Base-by-base conservation (phyloP, 2,113 vertebrate genomes). In the Perognathus longimembris region DNA sequence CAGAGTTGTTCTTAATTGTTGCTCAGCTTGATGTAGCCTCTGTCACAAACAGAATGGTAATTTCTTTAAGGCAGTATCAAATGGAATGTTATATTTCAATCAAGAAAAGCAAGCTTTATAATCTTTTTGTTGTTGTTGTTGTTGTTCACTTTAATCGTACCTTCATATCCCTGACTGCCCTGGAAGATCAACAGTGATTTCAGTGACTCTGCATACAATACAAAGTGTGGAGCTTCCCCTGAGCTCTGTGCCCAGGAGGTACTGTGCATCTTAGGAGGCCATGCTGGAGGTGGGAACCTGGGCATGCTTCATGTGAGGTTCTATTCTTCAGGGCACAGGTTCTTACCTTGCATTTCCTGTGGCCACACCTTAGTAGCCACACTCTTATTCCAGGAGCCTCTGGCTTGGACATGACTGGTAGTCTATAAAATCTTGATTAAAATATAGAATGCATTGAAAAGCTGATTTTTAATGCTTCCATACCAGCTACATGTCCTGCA, bases 1-100 rank as follows among this genome's bases (percentile, higher is more conserved):
- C 85, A 89, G 90, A 95, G 94, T 95, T 97, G 89, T 90, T 97
- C 85, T 96, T 97, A 96, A 96, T 96, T 97, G 93, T 91, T 91
- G 93, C 92, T 90, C 94, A 92, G 94, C 96, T 97, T 95, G 96
- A 96, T 92, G 94, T 96, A 96, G 94, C 96, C 96, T 96, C 96
- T 96, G 94, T 97, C 93, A 0, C 92, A 95, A 93, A 92, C 40
- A 67, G 2, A 79, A 67, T 42, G 77, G 90, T 92, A 85, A 92
- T 95, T 97, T 96, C 88, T 97, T 94, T 95, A 66, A 89, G 95
- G 94, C 80, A 92, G 93, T 95, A 96, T 96, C 96, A 94, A 96
- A 96, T 86, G 74, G 86, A 93, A 92, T 88, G 69, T 94, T 97
- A 63, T 79, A 95, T 91, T 97, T 96, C 92, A 96, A 96, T 96